Conservation (phyloP, 2,113 vertebrate genomes). For the Albula glossodonta region DNA sequence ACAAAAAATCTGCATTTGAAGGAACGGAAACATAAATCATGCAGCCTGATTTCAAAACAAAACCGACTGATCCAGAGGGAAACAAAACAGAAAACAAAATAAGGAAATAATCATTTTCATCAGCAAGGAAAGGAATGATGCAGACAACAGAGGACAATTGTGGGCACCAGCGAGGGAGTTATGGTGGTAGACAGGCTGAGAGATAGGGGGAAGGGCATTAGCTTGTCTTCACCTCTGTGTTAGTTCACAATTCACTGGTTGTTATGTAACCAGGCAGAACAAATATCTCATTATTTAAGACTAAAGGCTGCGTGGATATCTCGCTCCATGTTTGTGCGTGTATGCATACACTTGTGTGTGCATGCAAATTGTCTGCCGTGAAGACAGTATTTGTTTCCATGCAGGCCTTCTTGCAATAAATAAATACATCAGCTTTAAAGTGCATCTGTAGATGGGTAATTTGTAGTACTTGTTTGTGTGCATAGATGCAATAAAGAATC, state of each 20-base stretch:
- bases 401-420: too few relatives aligned
- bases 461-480: neutral
- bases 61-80: neutral
- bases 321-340: neutral
- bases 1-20: too few relatives aligned
- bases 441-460: neutral
- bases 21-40: neutral
- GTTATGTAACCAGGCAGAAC: conserved; percentile 44
- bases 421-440: too few relatives aligned
- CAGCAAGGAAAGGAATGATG: neutral
- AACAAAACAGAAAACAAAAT: neutral
- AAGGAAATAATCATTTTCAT: neutral
- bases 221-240: conserved; percentile 52
- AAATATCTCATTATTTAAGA: conserved; percentile 27
- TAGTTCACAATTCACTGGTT: conserved; percentile 42
- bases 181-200: neutral
- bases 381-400: neutral
- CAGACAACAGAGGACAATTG: neutral
- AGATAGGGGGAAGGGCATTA: conserved; percentile 19
- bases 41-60: neutral
- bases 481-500: neutral
- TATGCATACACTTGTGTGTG: neutral
- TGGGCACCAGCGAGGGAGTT: neutral
- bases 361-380: neutral
- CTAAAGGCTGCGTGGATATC: neutral